A percentile compares a stretch with the other conserved stretches of the same genome.
Conservation (phyloP, 2,797 vertebrate species). For the Gobionotothen gibberifrons region DNA sequence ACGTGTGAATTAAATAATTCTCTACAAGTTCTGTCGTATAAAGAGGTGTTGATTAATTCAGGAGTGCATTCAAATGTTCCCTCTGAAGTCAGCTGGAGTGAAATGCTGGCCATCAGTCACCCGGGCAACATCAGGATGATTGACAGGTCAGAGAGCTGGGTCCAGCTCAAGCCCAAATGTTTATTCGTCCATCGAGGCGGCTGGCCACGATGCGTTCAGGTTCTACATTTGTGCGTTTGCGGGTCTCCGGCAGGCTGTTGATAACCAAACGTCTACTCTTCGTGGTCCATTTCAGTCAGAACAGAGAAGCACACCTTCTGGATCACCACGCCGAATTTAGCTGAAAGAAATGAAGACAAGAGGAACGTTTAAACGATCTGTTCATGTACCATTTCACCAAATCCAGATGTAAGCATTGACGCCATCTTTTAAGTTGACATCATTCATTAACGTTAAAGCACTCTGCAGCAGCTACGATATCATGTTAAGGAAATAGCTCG, state of each 20-base stretch:
- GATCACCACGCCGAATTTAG: constrained; percentile 82
- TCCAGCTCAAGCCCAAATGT: constrained; percentile 37
- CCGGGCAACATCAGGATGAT: constrained; percentile 20
- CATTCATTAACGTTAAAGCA: not conserved
- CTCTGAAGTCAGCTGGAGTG: constrained; percentile 23
- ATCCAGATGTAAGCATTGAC: not conserved
- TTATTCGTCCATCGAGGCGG: not conserved
- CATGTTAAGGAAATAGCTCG: not conserved
- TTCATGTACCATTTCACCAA: not conserved
- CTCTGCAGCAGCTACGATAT: not conserved
- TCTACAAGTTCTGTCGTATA: constrained; percentile 29
- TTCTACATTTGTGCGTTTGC: constrained; percentile 31
- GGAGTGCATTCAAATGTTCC: constrained; percentile 38
- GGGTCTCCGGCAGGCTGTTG: not conserved
- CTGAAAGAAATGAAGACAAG: constrained; percentile 71
- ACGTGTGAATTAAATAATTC: constrained; percentile 55
- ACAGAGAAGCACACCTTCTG: constrained; percentile 91
- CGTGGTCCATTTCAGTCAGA: constrained; percentile 88
- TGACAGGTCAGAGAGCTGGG: constrained; percentile 31
- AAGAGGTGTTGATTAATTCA: constrained; percentile 37
- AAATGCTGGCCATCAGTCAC: constrained; percentile 26
- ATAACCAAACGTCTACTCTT: constrained; percentile 56
- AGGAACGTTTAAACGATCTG: not conserved
- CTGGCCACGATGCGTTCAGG: constrained; percentile 11
- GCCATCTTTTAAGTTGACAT: not conserved